phyloP scores from a whole-genome alignment of 2,888 invertebrate species.

The Drosophila mimetica region DNA sequence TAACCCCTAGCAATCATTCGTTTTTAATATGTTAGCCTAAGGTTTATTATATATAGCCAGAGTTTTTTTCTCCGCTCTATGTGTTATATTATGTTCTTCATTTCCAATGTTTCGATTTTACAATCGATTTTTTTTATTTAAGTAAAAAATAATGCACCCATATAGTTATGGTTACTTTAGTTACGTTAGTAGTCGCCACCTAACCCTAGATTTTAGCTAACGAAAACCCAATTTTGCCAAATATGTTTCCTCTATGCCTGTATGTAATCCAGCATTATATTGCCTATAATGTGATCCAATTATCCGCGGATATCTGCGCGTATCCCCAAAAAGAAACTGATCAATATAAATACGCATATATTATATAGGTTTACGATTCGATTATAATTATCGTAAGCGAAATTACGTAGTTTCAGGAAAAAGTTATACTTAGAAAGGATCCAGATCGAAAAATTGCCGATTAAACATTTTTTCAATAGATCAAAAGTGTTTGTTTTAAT shows the following conservation, averaged over 20 bases:
- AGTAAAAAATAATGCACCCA: conserved; percentile 1
- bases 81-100: conserved; percentile 23
- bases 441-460: conserved; percentile 33
- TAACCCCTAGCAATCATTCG: conserved; percentile 27
- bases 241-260: conserved; percentile 62
- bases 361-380: conserved; percentile 31
- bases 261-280: conserved; percentile 39
- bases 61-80: conserved; percentile 6
- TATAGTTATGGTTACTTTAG: conserved; percentile 8
- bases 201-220: conserved; percentile 36
- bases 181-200: conserved; percentile 15
- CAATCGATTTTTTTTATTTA: conserved; percentile 2
- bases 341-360: conserved; percentile 25
- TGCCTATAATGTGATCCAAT: conserved; percentile 36
- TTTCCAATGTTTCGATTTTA: conserved; percentile 23
- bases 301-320: conserved; percentile 21
- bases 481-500: neutral
- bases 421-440: conserved; percentile 43
- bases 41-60: conserved; percentile 19
- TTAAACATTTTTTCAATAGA: conserved; percentile 43
- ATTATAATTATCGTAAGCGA: conserved; percentile 39
- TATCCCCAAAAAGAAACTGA: conserved; percentile 31
- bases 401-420: conserved; percentile 41
- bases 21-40: conserved; percentile 53
- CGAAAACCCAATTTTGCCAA: conserved; percentile 73